phyloP scores from a whole-genome alignment of 2,888 invertebrate species.

The Himalopsyche kuldschensis region DNA sequence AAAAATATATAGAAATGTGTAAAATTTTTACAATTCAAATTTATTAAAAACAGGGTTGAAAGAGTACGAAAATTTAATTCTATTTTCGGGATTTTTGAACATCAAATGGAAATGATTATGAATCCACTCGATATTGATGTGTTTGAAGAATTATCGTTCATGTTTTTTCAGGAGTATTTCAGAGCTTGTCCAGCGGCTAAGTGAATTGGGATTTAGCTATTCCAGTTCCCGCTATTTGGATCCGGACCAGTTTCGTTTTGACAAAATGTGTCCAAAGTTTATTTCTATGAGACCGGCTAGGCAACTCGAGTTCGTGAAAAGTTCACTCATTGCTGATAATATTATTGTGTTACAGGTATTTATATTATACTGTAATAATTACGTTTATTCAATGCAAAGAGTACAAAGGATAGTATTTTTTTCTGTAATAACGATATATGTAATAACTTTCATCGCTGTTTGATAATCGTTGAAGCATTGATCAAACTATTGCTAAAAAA shows the following conservation, averaged over 20 bases:
- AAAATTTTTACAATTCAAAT: too few relatives aligned
- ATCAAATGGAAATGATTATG: background rate
- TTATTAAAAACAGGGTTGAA: too few relatives aligned
- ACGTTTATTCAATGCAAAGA: background rate
- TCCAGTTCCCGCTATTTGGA: constrained; percentile 53
- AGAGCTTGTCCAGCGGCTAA: constrained; percentile 53
- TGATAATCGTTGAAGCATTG: too few relatives aligned
- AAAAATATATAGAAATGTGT: too few relatives aligned
- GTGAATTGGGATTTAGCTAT: constrained; percentile 52
- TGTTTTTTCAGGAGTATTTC: constrained; percentile 50
- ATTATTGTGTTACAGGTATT: constrained; percentile 55
- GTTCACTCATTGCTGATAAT: constrained; percentile 53
- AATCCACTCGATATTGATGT: background rate
- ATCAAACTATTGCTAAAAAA: too few relatives aligned
- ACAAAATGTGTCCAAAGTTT: constrained; percentile 64
- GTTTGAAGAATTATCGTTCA: background rate
- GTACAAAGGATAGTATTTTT: too few relatives aligned
- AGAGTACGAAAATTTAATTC: too few relatives aligned
- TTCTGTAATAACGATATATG: too few relatives aligned
- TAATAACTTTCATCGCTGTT: too few relatives aligned
- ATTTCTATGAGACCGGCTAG: constrained; percentile 55
- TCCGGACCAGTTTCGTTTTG: constrained; percentile 59
- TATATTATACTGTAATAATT: background rate
- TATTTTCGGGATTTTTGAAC: too few relatives aligned
- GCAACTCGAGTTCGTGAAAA: constrained; percentile 48